These are phyloP conservation scores for Drosophila eohydei DNA, from an alignment of 2,888 invertebrate genomes.

Conservation along the genomic window DNA sequence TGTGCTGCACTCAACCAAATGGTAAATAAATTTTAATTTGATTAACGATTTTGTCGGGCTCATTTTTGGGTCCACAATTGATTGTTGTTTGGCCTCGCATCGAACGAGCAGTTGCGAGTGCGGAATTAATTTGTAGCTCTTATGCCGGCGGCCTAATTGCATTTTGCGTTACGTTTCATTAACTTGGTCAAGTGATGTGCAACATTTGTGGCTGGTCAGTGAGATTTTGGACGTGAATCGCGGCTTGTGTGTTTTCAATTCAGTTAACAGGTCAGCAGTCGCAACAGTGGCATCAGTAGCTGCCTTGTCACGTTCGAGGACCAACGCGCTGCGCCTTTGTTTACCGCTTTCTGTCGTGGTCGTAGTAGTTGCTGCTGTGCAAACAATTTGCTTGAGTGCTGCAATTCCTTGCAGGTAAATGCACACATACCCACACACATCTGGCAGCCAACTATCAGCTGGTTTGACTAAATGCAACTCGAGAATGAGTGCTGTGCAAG, in stretches of 20 bases:
- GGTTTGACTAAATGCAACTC: slow-evolving; percentile 18
- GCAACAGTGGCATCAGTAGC: slow-evolving; percentile 3
- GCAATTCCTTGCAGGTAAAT: slow-evolving; percentile 57
- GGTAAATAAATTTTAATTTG: slow-evolving; percentile 73
- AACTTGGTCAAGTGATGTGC: slow-evolving; percentile 30
- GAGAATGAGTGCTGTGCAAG: slow-evolving; percentile 6
- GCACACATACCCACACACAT: slow-evolving; percentile 13
- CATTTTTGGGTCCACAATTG: slow-evolving; percentile 52
- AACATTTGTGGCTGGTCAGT: slow-evolving; percentile 11
- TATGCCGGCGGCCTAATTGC: slow-evolving; percentile 33
- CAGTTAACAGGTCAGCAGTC: slow-evolving; percentile 45
- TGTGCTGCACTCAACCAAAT: slow-evolving; percentile 38
- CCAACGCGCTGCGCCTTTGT: slow-evolving; percentile 47
- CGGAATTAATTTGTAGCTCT: slow-evolving; percentile 62
- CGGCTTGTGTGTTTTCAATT: slow-evolving; percentile 47
- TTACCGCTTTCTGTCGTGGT: slow-evolving; percentile 26
- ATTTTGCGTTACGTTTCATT: slow-evolving; percentile 49
- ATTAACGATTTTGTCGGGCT: slow-evolving; percentile 62
- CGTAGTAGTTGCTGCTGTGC: slow-evolving; percentile 26
- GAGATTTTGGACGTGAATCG: slow-evolving; percentile 12
- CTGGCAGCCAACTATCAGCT: slow-evolving; percentile 15
- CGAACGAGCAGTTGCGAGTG: slow-evolving; percentile 16
- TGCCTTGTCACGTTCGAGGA: slow-evolving; percentile 54
- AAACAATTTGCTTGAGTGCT: slow-evolving; percentile 67
- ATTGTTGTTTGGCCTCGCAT: slow-evolving; percentile 34